A percentile compares a stretch with the other conserved stretches of the same genome.
Conservation (phyloP, 2,113 vertebrate species). For the Rhynchopsitta pachyrhyncha region DNA sequence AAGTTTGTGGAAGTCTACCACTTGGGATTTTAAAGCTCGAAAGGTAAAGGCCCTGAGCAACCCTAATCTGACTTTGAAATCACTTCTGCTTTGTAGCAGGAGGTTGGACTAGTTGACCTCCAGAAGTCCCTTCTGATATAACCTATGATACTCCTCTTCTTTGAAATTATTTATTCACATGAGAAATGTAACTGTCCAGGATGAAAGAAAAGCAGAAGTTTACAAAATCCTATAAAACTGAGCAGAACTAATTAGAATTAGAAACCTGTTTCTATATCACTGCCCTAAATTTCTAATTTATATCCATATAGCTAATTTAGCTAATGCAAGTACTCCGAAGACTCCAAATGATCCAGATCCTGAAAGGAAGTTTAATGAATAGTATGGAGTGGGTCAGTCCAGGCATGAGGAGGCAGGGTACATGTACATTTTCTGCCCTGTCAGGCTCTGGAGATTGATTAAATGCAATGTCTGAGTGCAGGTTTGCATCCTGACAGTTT, state of each 20-base stretch:
- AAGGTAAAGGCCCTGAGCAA: constrained; percentile 2
- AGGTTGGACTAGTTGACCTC: constrained; percentile 3
- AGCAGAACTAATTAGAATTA: background rate
- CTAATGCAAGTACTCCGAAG: background rate
- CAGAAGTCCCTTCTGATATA: background rate
- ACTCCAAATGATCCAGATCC: background rate
- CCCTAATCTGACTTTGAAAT: constrained; percentile 40
- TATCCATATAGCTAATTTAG: background rate
- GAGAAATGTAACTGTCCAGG: background rate
- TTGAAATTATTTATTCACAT: background rate
- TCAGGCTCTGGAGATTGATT: background rate
- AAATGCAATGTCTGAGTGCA: background rate
- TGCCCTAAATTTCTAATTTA: background rate
- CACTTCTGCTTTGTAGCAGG: background rate
- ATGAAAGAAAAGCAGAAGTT: constrained; percentile 9
- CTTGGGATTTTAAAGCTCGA: background rate
- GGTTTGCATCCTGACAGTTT: background rate
- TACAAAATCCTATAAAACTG: background rate
- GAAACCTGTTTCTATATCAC: background rate
- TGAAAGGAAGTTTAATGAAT: background rate
- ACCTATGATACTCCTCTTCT: background rate
- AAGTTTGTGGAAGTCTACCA: background rate
- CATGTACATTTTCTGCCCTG: background rate
- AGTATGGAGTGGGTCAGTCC: background rate
- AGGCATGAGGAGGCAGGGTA: background rate